Conservation (phyloP, 2,113 vertebrate genomes). For the Saccopteryx bilineata region DNA sequence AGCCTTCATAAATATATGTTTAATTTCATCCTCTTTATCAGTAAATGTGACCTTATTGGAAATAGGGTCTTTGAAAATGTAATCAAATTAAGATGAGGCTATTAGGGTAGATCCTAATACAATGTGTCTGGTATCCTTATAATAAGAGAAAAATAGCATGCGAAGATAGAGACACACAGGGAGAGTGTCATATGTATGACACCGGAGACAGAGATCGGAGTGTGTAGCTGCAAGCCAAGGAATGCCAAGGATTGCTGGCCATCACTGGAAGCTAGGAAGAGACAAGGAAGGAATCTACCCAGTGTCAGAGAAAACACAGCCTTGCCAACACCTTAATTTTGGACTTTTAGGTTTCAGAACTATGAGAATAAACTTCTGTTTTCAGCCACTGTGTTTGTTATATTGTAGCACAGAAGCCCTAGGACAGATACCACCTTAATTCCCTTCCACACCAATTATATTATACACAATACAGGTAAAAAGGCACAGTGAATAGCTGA, state of each 20-base stretch:
- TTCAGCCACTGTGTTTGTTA: background rate
- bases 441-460: background rate
- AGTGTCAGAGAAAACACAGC: background rate
- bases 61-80: slow-evolving; percentile 18
- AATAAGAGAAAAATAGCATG: background rate
- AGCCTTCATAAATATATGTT: background rate
- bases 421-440: background rate
- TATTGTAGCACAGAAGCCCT: background rate
- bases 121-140: background rate
- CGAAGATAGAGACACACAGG: background rate
- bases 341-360: background rate
- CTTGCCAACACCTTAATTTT: background rate
- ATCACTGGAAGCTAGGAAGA: background rate
- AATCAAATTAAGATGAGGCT: slow-evolving; percentile 38
- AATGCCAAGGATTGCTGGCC: background rate
- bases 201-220: background rate
- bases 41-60: slow-evolving; percentile 43
- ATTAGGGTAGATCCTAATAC: background rate
- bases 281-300: background rate
- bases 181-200: background rate
- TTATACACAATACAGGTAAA: background rate
- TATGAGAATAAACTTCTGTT: background rate
- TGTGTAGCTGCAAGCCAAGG: background rate
- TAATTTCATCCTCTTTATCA: background rate
- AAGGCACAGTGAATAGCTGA: background rate